Conservation (phyloP, 2,113 vertebrate species). For the Dicaeum eximium region DNA sequence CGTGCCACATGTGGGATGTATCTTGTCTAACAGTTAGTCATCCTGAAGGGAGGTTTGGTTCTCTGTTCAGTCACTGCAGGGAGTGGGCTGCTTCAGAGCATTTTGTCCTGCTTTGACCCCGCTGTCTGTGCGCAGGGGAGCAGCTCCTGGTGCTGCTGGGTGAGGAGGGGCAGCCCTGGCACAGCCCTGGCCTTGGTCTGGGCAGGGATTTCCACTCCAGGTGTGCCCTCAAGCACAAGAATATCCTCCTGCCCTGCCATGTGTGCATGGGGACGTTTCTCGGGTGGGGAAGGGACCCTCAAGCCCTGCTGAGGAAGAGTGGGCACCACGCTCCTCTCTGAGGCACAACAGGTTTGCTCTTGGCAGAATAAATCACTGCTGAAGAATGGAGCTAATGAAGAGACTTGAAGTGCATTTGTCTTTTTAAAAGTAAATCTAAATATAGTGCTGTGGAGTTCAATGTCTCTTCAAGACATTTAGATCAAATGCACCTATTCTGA, state of each 20-base stretch:
- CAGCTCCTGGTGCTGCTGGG: rapidly evolving
- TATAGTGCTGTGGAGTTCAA: not conserved
- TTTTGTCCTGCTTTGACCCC: not conserved
- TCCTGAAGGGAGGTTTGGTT: not conserved
- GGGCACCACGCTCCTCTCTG: rapidly evolving
- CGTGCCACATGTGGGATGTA: not conserved
- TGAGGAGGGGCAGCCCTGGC: not conserved
- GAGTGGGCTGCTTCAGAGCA: not conserved
- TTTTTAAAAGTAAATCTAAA: slow-evolving; percentile 37
- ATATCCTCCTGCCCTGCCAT: rapidly evolving
- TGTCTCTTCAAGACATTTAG: not conserved
- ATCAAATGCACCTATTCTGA: slow-evolving; percentile 1
- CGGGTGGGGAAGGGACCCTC: not conserved
- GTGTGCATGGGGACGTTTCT: rapidly evolving
- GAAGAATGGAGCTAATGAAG: slow-evolving; percentile 10
- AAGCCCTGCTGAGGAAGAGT: not conserved
- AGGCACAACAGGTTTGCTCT: rapidly evolving
- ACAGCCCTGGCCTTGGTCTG: not conserved
- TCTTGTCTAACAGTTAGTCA: slow-evolving; percentile 20
- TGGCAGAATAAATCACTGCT: not conserved
- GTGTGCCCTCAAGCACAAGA: not conserved
- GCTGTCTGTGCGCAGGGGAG: rapidly evolving
- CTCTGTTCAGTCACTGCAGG: not conserved
- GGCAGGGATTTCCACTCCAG: rapidly evolving
- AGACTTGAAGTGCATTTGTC: slow-evolving; percentile 17